These are phyloP conservation scores for Tapirus indicus DNA, from an alignment of 2,797 vertebrate species.

Conservation along the genomic window DNA sequence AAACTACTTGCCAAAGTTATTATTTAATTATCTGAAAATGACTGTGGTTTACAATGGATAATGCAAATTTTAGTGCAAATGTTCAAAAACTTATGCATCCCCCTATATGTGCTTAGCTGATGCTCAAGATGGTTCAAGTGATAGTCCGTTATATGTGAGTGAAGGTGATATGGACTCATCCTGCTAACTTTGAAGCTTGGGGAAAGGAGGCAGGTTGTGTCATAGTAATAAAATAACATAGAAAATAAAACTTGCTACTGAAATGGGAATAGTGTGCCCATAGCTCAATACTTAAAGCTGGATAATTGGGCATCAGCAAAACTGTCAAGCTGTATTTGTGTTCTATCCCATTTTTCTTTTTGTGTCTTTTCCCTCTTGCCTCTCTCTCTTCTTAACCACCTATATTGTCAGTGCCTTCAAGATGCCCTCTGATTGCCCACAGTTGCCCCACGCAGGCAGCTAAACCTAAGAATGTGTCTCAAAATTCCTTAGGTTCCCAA, in stretches of 20 bases:
- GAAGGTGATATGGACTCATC: not conserved
- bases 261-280: not conserved
- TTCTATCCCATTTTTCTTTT: not conserved
- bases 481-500: not conserved
- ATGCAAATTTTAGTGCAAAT: not conserved
- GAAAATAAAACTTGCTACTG: not conserved
- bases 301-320: not conserved
- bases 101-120: not conserved
- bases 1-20: slow-evolving; percentile 1
- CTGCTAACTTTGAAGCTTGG: not conserved
- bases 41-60: not conserved
- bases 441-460: not conserved
- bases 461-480: not conserved
- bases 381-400: not conserved
- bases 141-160: not conserved
- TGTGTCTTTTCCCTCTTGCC: not conserved
- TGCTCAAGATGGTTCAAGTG: not conserved
- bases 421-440: not conserved
- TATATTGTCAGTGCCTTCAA: not conserved
- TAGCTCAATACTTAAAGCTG: not conserved
- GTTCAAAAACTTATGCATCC: not conserved
- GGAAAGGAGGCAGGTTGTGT: not conserved
- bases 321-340: not conserved
- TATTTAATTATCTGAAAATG: not conserved
- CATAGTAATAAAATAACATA: slow-evolving; percentile 14